Conservation (phyloP, 2,888 invertebrate genomes). For the Himalopsyche tibetana region DNA sequence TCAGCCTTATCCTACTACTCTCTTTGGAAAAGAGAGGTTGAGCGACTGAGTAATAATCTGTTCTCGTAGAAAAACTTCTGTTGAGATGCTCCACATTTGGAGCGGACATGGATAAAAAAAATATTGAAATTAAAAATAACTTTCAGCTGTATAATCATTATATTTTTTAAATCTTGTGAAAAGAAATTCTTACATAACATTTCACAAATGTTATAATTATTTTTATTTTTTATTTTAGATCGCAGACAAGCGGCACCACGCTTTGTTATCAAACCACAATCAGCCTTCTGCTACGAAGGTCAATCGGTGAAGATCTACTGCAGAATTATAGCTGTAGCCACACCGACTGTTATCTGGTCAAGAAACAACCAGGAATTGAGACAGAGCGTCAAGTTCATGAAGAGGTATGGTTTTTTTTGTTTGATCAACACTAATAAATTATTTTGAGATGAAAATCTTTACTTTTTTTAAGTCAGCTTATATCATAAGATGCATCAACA, state of each 20-base stretch:
- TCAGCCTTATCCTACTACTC: no score
- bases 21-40: no score
- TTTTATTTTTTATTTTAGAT: slow-evolving; percentile 76
- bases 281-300: slow-evolving; percentile 97
- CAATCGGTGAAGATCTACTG: slow-evolving; percentile 98
- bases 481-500: no score
- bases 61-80: no score
- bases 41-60: no score
- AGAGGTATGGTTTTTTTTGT: slow-evolving; percentile 76
- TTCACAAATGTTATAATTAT: not conserved
- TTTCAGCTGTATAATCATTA: no score
- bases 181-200: not conserved
- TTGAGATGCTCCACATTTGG: no score
- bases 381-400: slow-evolving; percentile 99
- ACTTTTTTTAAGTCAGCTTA: no score
- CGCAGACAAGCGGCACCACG: slow-evolving; percentile 98
- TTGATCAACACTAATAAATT: not conserved
- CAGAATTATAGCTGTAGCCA: slow-evolving; percentile 94
- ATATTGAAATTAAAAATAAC: no score
- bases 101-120: no score
- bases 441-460: not conserved
- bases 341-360: slow-evolving; percentile 97
- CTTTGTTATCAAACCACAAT: slow-evolving; percentile 97
- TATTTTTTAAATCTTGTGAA: no score
- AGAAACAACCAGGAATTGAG: slow-evolving; percentile 94